Conservation (phyloP, 2,797 vertebrate genomes). For the Todus mexicanus region DNA sequence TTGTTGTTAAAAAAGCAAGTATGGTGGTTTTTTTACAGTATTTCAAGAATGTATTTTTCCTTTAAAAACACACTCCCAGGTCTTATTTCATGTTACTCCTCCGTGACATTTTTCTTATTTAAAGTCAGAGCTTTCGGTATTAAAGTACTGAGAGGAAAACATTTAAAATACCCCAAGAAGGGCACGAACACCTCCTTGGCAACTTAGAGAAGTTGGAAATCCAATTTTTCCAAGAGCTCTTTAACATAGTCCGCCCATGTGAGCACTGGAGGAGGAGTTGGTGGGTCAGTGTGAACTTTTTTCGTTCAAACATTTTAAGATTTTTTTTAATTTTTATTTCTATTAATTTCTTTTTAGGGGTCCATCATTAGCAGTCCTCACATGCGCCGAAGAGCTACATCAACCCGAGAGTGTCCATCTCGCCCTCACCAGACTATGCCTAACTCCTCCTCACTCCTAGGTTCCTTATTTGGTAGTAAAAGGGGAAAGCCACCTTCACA, state of each 20-base stretch:
- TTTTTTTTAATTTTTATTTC: conserved; percentile 79
- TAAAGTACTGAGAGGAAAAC: background rate
- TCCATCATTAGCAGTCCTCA: conserved; percentile 99
- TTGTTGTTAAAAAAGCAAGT: background rate
- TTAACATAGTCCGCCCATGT: conserved; percentile 17
- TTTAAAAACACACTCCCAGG: conserved; percentile 3
- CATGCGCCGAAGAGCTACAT: conserved; percentile 87
- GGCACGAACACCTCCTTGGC: background rate
- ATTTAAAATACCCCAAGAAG: background rate
- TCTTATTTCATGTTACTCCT: background rate
- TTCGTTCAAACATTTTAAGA: conserved; percentile 62
- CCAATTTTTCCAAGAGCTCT: background rate
- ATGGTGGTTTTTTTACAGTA: conserved; percentile 21
- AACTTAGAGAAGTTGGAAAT: conserved; percentile 2
- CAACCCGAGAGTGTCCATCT: conserved; percentile 91
- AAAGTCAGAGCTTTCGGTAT: background rate
- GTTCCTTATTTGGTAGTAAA: conserved; percentile 90
- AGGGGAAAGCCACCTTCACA: conserved; percentile 86
- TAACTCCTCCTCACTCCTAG: conserved; percentile 92
- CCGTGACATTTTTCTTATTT: background rate
- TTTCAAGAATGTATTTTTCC: conserved; percentile 34
- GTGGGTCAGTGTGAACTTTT: conserved; percentile 65
- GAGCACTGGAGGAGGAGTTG: conserved; percentile 59
- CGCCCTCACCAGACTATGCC: conserved; percentile 87
- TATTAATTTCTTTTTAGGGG: conserved; percentile 88